Evolutionary conservation across 2,797 vertebrate species (phyloP), one percentile per base, ranked within the genome.

Genomic region (Enteromius unitaeniatus): DNA sequence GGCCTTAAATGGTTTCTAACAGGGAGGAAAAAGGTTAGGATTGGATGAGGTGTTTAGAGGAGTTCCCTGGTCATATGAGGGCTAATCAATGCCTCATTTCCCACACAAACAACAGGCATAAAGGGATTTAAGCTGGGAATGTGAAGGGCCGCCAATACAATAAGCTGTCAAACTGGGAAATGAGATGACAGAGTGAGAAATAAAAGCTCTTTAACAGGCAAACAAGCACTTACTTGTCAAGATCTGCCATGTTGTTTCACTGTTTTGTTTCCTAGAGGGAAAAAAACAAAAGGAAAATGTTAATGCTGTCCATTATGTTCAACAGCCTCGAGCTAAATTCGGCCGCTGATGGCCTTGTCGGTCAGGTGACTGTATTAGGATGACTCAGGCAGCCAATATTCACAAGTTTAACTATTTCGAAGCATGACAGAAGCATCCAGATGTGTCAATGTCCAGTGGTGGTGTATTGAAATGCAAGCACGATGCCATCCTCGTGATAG

Each of bases 221-320:
- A 49, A 7, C 3, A 51, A 72, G 40, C 70, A 97, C 98, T 97
- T 94, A 99, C 98, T 99, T 99, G 95, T 99, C 98, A 84, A 98
- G 92, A 92, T 99, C 97, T 92, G 97, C 97, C 98, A 99, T 99
- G 91, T 93, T 95, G 85, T 88, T 91, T 28, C 86, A 91, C 93
- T 94, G 86, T 92, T 89, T 86, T 90, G 92, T 91, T 88, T 94
- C 93, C 90, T 96, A 96, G 60, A 28, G 85, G 2, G 17, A 42
- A 42, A 53, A 31, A 62, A 6, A 51, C 7, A 47, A 84, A n/a
- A 58, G 14, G 23, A 80, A 26, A 42, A 68, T 28, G 65, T 78
- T 70, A 72, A 73, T 23, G 55, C 17, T 1, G 75, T 51, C 4
- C 55, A 72, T 74, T 49, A 45, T 5, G 23, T 42, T 67, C 34